A percentile compares a stretch with the other conserved stretches of the same genome.
Evolutionary conservation across 2,888 invertebrate genomes (phyloP).

Genomic region (Pterostichus madidus): DNA sequence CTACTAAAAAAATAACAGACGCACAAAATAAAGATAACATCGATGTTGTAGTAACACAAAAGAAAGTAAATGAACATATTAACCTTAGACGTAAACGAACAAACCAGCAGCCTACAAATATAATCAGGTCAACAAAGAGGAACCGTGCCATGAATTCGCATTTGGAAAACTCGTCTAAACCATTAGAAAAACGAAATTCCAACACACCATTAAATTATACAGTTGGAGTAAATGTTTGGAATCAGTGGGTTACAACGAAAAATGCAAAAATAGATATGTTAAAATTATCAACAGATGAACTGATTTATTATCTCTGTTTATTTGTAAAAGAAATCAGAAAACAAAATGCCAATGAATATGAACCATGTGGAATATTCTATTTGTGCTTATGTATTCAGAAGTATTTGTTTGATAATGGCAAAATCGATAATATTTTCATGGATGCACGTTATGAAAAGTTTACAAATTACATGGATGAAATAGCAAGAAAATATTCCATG

Average conservation of each 20-base stretch:
- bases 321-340: conserved; percentile 93
- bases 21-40: no score
- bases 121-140: no score
- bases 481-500: conserved; percentile 87
- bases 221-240: conserved; percentile 91
- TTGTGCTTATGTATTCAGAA: conserved; percentile 93
- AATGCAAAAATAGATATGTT: conserved; percentile 78
- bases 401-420: conserved; percentile 91
- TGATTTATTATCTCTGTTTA: conserved; percentile 89
- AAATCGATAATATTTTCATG: conserved; percentile 94
- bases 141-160: no score
- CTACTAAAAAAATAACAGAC: no score
- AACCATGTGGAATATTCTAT: conserved; percentile 93
- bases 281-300: conserved; percentile 90
- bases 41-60: no score
- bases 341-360: conserved; percentile 91
- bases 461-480: conserved; percentile 90
- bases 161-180: no score
- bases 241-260: conserved; percentile 92
- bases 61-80: no score
- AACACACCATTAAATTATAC: not conserved
- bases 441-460: conserved; percentile 92
- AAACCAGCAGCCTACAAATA: no score
- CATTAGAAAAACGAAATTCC: no score
- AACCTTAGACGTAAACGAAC: no score